Conservation (phyloP, 2,888 invertebrate species). For the Cabera pusaria region DNA sequence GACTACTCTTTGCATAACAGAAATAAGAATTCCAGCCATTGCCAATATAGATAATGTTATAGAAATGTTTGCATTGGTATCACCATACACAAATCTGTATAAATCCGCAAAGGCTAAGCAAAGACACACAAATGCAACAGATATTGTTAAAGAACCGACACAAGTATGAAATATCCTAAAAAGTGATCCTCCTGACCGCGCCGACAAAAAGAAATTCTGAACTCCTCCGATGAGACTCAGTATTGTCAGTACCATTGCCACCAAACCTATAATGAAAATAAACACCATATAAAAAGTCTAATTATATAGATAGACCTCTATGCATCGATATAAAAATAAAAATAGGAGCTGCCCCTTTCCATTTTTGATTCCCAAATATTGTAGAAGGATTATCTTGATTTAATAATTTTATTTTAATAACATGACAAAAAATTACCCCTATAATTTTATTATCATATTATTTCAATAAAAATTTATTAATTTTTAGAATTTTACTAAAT, state of each 20-base stretch:
- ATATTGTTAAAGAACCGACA: slow-evolving; percentile 43
- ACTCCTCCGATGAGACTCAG: slow-evolving; percentile 53
- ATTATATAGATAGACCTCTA: too few species aligned
- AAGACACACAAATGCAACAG: slow-evolving; percentile 45
- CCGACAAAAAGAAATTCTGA: slow-evolving; percentile 38
- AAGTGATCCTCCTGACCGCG: slow-evolving; percentile 22
- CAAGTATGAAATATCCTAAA: slow-evolving; percentile 41
- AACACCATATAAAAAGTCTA: neutral
- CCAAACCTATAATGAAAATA: slow-evolving; percentile 49
- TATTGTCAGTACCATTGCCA: slow-evolving; percentile 50
- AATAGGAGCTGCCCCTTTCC: too few species aligned
- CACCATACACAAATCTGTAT: slow-evolving; percentile 23
- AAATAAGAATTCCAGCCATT: slow-evolving; percentile 43
- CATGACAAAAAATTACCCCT: too few species aligned
- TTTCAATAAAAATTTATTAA: too few species aligned
- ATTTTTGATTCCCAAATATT: too few species aligned
- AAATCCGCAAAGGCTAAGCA: slow-evolving; percentile 42
- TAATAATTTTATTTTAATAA: too few species aligned
- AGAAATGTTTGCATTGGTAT: slow-evolving; percentile 40
- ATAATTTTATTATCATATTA: too few species aligned
- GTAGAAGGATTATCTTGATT: too few species aligned
- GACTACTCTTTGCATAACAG: too few species aligned
- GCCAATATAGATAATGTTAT: slow-evolving; percentile 46
- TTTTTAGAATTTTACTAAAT: too few species aligned
- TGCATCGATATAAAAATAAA: too few species aligned